These are phyloP conservation scores for Hydractinia symbiolongicarpus DNA, from an alignment of 30 jellyfish, hydroid and myxozoan genomes.

Conservation along the genomic window DNA sequence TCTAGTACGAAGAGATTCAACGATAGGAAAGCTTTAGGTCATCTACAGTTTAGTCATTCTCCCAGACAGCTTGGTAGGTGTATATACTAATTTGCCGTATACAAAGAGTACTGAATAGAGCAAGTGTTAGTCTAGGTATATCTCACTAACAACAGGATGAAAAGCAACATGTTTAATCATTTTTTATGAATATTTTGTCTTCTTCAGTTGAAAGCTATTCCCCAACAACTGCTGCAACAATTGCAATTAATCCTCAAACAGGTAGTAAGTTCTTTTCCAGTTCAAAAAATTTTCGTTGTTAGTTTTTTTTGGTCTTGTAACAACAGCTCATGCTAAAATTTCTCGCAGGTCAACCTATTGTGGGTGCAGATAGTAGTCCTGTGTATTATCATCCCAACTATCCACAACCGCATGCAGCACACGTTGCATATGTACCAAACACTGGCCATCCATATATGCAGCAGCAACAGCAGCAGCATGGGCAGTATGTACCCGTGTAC, in stretches of 20 bases:
- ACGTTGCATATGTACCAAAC: slow-evolving; percentile 12
- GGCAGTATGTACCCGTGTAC: slow-evolving; percentile 23
- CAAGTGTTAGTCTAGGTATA: too few relatives aligned
- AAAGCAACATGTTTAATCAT: not conserved
- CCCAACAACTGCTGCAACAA: slow-evolving; percentile 1
- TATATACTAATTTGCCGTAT: too few relatives aligned
- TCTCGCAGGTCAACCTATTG: slow-evolving; percentile 50
- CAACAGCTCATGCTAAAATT: not conserved
- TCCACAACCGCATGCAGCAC: not conserved
- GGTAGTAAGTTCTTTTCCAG: not conserved
- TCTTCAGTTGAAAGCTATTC: slow-evolving; percentile 15
- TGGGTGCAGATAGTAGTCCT: slow-evolving; percentile 65
- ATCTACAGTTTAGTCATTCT: too few relatives aligned
- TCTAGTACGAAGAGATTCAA: too few relatives aligned
- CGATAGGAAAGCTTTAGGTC: too few relatives aligned
- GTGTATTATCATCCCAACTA: slow-evolving; percentile 1
- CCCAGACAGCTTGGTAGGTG: too few relatives aligned
- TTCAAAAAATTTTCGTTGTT: not conserved
- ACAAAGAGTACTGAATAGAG: too few relatives aligned
- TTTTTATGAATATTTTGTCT: not conserved
- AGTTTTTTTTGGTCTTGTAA: too few relatives aligned
- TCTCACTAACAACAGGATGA: too few relatives aligned
- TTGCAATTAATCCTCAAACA: slow-evolving; percentile 29
- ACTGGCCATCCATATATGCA: slow-evolving; percentile 10
- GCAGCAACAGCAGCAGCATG: slow-evolving; percentile 15